These are phyloP conservation scores for Biston betularia DNA, from an alignment of 2,888 invertebrate species.

Conservation along the genomic window DNA sequence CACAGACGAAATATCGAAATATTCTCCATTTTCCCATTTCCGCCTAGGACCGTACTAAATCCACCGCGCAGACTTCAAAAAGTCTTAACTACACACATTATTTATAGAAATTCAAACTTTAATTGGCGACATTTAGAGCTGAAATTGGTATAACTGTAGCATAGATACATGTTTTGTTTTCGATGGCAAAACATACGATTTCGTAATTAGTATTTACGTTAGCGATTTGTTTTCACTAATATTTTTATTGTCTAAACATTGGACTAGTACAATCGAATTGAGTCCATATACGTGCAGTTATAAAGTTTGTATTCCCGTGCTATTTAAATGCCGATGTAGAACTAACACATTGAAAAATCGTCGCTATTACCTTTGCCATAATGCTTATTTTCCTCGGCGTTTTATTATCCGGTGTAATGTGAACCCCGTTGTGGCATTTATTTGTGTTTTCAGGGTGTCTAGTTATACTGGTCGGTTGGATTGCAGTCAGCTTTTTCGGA, in stretches of 20 bases:
- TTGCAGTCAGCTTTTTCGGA: slow-evolving; percentile 56
- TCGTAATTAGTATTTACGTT: slow-evolving; percentile 42
- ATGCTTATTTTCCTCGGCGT: slow-evolving; percentile 33
- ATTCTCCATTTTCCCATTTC: slow-evolving; percentile 26
- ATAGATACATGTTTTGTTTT: slow-evolving; percentile 3
- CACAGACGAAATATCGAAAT: slow-evolving; percentile 25
- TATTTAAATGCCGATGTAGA: not conserved
- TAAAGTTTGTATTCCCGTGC: slow-evolving; percentile 24
- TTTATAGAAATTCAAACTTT: slow-evolving; percentile 27
- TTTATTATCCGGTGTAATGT: slow-evolving; percentile 9
- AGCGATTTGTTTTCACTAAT: slow-evolving; percentile 31
- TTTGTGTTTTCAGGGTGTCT: slow-evolving; percentile 38
- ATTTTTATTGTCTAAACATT: slow-evolving; percentile 26
- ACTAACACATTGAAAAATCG: slow-evolving; percentile 9
- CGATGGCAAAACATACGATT: slow-evolving; percentile 36
- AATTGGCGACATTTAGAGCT: not conserved
- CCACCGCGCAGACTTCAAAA: slow-evolving; percentile 36
- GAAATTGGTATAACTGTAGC: not conserved
- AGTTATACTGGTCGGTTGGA: slow-evolving; percentile 37
- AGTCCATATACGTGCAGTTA: slow-evolving; percentile 1
- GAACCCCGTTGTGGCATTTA: slow-evolving; percentile 17
- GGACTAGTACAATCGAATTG: slow-evolving; percentile 11
- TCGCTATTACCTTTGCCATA: slow-evolving; percentile 14
- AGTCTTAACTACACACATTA: slow-evolving; percentile 18
- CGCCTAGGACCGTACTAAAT: slow-evolving; percentile 43